Percentiles rank a stretch among this genome's conserved stretches.
Conservation (phyloP, 2,888 invertebrate genomes). For the Ypsolopha sequella region DNA sequence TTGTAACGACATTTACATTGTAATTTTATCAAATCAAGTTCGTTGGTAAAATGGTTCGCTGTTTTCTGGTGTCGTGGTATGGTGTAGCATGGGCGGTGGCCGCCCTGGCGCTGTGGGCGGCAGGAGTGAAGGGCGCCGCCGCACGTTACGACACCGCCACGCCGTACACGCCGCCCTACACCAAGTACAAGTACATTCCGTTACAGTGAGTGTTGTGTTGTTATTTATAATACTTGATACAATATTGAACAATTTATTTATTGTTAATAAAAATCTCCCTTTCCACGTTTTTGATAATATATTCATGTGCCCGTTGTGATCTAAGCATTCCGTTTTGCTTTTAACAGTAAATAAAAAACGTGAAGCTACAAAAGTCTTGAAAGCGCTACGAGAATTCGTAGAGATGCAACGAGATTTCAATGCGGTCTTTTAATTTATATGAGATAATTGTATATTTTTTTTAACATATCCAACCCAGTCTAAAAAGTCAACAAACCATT, state of each 20-base stretch:
- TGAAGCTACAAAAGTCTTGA: neutral
- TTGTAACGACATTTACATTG: too few species aligned
- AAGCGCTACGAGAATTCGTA: neutral
- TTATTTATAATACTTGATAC: conserved; percentile 3
- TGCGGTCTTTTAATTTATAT: neutral
- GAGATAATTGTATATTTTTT: too few species aligned
- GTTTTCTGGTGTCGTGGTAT: conserved; percentile 38
- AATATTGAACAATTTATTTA: neutral
- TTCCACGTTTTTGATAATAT: neutral
- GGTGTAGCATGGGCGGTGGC: conserved; percentile 38
- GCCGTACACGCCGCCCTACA: conserved; percentile 44
- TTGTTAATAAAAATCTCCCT: neutral
- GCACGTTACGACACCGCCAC: conserved; percentile 53
- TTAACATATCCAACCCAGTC: too few species aligned
- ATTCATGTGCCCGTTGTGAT: neutral
- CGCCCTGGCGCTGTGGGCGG: conserved; percentile 46
- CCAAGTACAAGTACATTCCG: conserved; percentile 51
- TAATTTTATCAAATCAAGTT: neutral
- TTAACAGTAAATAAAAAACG: neutral
- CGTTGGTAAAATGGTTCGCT: conserved; percentile 26
- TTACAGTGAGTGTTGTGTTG: conserved; percentile 38
- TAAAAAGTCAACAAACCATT: too few species aligned
- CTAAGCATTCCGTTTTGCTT: neutral
- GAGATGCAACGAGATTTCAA: neutral
- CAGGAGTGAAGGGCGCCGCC: conserved; percentile 34